Base-by-base conservation (phyloP, 2,888 invertebrate genomes). In the Silvanus unidentatus region DNA sequence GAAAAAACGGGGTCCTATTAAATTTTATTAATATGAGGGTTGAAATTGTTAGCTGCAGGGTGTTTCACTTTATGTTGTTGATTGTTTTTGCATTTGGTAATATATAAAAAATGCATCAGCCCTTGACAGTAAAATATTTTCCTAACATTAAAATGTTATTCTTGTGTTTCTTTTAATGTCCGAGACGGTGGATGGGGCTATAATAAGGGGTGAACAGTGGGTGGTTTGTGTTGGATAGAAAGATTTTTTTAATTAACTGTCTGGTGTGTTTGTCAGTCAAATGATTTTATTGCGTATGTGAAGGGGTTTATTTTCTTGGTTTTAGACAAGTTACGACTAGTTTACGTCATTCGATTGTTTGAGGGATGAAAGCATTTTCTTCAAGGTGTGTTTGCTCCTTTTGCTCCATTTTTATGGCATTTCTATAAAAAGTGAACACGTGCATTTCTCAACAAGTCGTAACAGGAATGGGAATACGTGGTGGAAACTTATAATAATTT, bases 1-100 rank as follows among this genome's bases (percentile, higher is more conserved):
- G n/a, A n/a, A n/a, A n/a, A n/a, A n/a, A 62, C 62, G 63, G 62
- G 62, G 61, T 62, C 62, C 55, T 58, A 62, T 56, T 58, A 55
- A 22, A 22, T 22, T 22, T 22, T 22, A 22, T 22, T 22, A 22
- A 22, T 22, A 22, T 22, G 22, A 22, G 22, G 22, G 22, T 22
- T 22, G 22, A 22, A 22, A 22, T 8, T 22, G 3, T 3, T 3
- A 22, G 8, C 22, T 22, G 22, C 22, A 22, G 22, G 22, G 22
- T 22, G 22, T 22, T 22, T 22, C 22, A 8, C 8, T 22, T 22
- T 8, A 5, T 22, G 22, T 22, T 22, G 4, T 22, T 5, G 3
- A 32, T 32, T 32, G 12, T 32, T 32, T 32, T 12, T 32, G 32
- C n/a, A 32, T 32, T 11, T 11, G 28, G 32, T 12, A 32, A 32